These are phyloP conservation scores for Anhinga anhinga DNA, from an alignment of 2,113 vertebrate species.

Conservation along the genomic window DNA sequence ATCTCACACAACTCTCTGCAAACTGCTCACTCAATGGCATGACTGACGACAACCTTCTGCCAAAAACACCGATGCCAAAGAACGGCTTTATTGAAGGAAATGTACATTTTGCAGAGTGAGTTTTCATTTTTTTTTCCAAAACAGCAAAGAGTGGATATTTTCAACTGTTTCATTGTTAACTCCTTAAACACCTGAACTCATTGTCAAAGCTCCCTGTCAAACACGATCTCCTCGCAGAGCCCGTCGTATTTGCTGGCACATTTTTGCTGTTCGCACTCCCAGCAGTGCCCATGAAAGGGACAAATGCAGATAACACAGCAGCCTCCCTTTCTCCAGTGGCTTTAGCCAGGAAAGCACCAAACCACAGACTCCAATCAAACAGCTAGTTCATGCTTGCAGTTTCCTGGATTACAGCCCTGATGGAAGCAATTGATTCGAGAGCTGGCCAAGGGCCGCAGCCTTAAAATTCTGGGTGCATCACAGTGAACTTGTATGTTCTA, in stretches of 20 bases:
- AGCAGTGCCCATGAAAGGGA: background rate
- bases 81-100: background rate
- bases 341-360: background rate
- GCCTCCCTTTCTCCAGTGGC: background rate
- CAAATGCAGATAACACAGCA: background rate
- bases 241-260: background rate
- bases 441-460: background rate
- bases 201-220: background rate
- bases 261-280: background rate
- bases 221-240: background rate
- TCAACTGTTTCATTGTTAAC: background rate
- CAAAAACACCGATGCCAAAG: background rate
- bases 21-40: background rate
- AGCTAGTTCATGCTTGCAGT: background rate
- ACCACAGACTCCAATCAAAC: background rate
- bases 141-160: background rate
- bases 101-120: background rate
- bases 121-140: background rate
- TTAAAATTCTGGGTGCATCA: background rate
- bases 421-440: background rate
- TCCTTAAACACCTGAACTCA: accelerated
- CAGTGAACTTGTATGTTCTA: background rate
- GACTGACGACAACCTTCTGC: background rate
- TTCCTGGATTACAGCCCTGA: background rate
- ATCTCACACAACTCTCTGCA: background rate